Evolutionary conservation across 2,113 vertebrate species (phyloP).

Genomic region (Saguinus imperator): DNA sequence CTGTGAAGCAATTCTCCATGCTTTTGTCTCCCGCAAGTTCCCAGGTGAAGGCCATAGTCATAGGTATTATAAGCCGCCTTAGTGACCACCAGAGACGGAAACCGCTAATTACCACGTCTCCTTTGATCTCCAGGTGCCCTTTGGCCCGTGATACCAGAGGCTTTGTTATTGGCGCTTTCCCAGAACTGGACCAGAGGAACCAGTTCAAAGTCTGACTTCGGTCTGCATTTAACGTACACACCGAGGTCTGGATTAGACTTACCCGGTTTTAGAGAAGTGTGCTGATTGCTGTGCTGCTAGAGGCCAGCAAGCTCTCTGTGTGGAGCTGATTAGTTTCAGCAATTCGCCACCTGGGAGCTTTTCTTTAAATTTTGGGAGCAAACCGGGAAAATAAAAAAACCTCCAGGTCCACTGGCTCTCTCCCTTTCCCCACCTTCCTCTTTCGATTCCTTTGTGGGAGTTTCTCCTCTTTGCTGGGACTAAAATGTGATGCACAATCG

Average conservation of each 20-base stretch:
- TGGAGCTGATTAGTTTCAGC: neutral
- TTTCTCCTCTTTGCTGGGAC: neutral
- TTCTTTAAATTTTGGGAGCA: neutral
- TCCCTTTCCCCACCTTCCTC: neutral
- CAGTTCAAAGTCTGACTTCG: accelerated
- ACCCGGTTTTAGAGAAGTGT: neutral
- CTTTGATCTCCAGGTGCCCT: neutral
- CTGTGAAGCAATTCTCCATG: accelerated
- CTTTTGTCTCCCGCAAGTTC: neutral
- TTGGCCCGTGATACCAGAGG: neutral
- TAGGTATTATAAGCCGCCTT: neutral
- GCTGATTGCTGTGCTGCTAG: neutral
- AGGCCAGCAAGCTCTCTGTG: too few relatives aligned
- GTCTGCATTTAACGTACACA: accelerated
- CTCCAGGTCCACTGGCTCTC: neutral
- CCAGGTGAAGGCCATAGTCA: neutral
- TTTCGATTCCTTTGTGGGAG: neutral
- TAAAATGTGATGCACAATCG: neutral
- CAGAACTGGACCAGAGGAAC: neutral
- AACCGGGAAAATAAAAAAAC: neutral
- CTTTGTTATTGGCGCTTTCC: neutral
- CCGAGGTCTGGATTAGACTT: neutral
- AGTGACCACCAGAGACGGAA: conserved; percentile 31
- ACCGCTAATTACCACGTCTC: neutral
- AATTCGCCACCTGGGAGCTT: neutral